A percentile compares a stretch with the other conserved stretches of the same genome.
These are phyloP conservation scores for Drosophila monieri DNA, from an alignment of 2,888 invertebrate species.

Conservation along the genomic window DNA sequence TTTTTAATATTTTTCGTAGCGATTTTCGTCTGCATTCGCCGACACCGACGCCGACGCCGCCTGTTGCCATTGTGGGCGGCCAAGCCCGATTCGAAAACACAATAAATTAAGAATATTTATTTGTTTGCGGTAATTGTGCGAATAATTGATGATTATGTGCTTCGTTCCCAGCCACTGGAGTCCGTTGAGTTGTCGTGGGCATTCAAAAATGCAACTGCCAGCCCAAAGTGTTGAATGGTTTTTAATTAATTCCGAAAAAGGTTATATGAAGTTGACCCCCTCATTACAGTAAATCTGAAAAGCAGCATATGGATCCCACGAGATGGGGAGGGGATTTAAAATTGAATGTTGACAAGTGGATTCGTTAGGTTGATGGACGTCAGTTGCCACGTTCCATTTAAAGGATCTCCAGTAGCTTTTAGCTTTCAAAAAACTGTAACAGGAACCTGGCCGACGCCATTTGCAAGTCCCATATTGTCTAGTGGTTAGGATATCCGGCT, in stretches of 20 bases:
- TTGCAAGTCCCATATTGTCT: slow-evolving; percentile 48
- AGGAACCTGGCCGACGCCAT: neutral
- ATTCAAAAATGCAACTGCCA: slow-evolving; percentile 26
- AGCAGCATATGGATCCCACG: slow-evolving; percentile 7
- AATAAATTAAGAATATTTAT: slow-evolving; percentile 78
- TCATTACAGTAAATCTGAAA: slow-evolving; percentile 22
- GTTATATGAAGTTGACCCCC: slow-evolving; percentile 49
- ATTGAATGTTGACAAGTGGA: slow-evolving; percentile 7
- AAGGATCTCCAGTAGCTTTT: too few species aligned
- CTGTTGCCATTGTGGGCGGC: slow-evolving; percentile 64
- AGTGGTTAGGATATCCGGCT: slow-evolving; percentile 85
- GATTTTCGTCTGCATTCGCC: slow-evolving; percentile 39
- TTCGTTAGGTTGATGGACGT: neutral
- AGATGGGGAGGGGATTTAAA: neutral
- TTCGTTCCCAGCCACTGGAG: slow-evolving; percentile 52
- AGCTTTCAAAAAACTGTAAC: neutral
- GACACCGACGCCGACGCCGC: neutral
- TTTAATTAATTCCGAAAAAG: slow-evolving; percentile 62
- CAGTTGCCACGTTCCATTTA: neutral
- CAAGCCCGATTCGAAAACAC: slow-evolving; percentile 62
- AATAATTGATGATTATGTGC: slow-evolving; percentile 76
- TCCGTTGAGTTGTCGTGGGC: slow-evolving; percentile 18
- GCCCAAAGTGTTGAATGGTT: slow-evolving; percentile 47
- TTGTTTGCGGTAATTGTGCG: slow-evolving; percentile 78
- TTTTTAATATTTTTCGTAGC: slow-evolving; percentile 54